phyloP scores from a whole-genome alignment of 2,797 vertebrate genomes.

The Pseudomugil gertrudae region DNA sequence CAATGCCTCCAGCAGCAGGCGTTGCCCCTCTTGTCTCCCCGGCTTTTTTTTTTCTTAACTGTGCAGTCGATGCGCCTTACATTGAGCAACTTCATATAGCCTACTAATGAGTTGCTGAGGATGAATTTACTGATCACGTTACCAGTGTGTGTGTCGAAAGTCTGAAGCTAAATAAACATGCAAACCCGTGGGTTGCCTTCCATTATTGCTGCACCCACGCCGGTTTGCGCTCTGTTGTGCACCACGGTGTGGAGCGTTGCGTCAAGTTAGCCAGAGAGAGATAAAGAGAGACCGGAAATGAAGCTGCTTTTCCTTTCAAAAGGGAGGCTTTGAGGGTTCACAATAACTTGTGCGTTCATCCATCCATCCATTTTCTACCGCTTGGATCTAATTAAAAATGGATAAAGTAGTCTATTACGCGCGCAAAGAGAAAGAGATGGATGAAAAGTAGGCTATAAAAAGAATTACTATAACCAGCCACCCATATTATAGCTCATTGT shows the following conservation, averaged over 20 bases:
- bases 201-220: slow-evolving; percentile 40
- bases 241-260: slow-evolving; percentile 47
- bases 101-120: not conserved
- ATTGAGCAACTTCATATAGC: slow-evolving; percentile 36
- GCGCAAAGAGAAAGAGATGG: not conserved
- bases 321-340: slow-evolving; percentile 30
- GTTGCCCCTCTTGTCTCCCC: slow-evolving; percentile 63
- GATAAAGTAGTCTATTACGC: not conserved
- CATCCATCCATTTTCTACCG: too few relatives aligned
- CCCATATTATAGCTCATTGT: not conserved
- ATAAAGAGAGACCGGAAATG: slow-evolving; percentile 46
- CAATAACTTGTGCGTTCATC: not conserved
- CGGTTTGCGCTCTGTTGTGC: slow-evolving; percentile 45
- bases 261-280: slow-evolving; percentile 29
- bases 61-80: slow-evolving; percentile 36
- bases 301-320: slow-evolving; percentile 33
- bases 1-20: slow-evolving; percentile 60
- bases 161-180: slow-evolving; percentile 21
- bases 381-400: not conserved
- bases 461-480: not conserved
- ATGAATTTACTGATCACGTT: not conserved
- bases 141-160: not conserved
- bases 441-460: not conserved
- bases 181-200: slow-evolving; percentile 24
- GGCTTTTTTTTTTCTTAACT: slow-evolving; percentile 12